A percentile compares a stretch with the other conserved stretches of the same genome.
phyloP scores from a whole-genome alignment of 2,797 vertebrate genomes.

The Vipera latastei region DNA sequence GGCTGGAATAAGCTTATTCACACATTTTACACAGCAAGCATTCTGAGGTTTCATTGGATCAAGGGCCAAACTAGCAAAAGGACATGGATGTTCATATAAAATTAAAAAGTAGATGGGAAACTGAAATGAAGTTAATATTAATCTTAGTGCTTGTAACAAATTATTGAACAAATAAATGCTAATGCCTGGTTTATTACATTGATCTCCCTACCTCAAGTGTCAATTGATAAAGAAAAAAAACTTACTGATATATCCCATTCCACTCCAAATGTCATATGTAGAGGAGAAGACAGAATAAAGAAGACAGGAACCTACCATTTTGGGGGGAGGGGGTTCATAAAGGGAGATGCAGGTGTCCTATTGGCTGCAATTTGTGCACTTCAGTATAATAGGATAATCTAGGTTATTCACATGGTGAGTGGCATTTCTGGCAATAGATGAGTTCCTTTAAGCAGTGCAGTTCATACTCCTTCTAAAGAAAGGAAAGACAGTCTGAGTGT shows the following conservation, averaged over 20 bases:
- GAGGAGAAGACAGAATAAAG: background rate
- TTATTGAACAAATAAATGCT: background rate
- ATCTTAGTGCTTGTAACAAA: background rate
- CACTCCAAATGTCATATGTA: background rate
- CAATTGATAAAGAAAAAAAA: background rate
- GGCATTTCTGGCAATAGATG: background rate
- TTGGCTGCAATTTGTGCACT: background rate
- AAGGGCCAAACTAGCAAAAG: background rate
- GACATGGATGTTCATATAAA: background rate
- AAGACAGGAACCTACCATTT: background rate
- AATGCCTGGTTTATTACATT: background rate
- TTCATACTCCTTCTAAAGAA: background rate
- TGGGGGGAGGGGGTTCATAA: background rate
- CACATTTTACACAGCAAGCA: background rate
- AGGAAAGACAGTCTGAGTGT: too few relatives aligned
- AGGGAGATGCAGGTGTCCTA: background rate
- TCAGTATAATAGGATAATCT: background rate
- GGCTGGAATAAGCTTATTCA: background rate
- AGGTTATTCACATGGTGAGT: background rate
- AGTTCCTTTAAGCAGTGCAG: background rate
- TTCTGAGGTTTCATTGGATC: background rate
- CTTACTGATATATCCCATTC: background rate
- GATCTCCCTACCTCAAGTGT: background rate
- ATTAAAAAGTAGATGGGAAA: background rate
- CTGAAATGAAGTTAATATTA: background rate